Conservation (phyloP, 2,888 invertebrate genomes). For the Opisthograptis luteolata region DNA sequence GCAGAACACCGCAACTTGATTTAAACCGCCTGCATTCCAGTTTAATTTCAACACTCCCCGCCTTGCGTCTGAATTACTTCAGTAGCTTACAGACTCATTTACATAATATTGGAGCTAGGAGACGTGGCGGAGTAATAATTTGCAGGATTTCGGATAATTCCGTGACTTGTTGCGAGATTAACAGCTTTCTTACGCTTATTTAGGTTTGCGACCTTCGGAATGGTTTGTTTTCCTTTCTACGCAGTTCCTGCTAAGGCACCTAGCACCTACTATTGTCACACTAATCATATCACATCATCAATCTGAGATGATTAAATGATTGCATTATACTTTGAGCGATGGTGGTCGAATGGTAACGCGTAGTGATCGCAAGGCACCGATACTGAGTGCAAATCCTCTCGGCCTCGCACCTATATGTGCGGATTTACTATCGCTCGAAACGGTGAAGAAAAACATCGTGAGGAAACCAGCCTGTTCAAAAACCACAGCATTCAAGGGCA, state of each 20-base stretch:
- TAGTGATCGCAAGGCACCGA: too few relatives aligned
- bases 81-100: slow-evolving; percentile 8
- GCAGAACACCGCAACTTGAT: background rate
- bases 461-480: too few relatives aligned
- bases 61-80: slow-evolving; percentile 5
- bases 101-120: slow-evolving; percentile 8
- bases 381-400: too few relatives aligned
- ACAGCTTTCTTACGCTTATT: slow-evolving; percentile 10
- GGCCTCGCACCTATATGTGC: too few relatives aligned
- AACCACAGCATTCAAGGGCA: too few relatives aligned
- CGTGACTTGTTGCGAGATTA: slow-evolving; percentile 14
- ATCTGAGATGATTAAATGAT: too few relatives aligned
- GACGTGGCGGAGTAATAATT: slow-evolving; percentile 25
- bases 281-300: too few relatives aligned
- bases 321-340: too few relatives aligned
- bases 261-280: too few relatives aligned
- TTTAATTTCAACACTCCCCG: background rate
- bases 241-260: background rate
- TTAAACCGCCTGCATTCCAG: background rate
- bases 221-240: background rate
- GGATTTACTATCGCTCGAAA: too few relatives aligned
- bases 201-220: slow-evolving; percentile 8
- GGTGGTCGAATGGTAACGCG: too few relatives aligned
- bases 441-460: too few relatives aligned
- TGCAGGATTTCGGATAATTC: slow-evolving; percentile 13